A percentile compares a stretch with the other conserved stretches of the same genome.
These are phyloP conservation scores for Musca vetustissima DNA, from an alignment of 1,140 invertebrate genomes.

Conservation along the genomic window DNA sequence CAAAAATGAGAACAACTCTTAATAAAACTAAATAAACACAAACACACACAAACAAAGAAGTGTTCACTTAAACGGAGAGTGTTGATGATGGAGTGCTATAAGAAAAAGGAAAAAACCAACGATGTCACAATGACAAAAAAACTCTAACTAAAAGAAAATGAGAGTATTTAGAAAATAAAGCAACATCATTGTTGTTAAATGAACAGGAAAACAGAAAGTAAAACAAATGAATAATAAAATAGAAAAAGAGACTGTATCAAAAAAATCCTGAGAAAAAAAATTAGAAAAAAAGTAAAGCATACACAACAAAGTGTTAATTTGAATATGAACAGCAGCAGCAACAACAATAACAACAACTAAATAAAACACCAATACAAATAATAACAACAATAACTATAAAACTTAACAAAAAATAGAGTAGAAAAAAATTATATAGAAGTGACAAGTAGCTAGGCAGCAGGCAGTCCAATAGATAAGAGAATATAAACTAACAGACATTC, in stretches of 20 bases:
- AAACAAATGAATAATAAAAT: constrained; percentile 41
- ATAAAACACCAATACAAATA: no score
- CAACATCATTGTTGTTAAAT: constrained; percentile 12
- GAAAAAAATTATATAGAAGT: no score
- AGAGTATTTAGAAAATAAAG: constrained; percentile 15
- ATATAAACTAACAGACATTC: no score
- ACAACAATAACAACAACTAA: no score
- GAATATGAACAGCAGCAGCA: constrained; percentile 1
- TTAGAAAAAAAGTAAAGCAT: background rate
- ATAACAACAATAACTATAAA: background rate
- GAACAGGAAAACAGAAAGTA: constrained; percentile 6
- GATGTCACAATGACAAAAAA: background rate
- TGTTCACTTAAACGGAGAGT: no score
- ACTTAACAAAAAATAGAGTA: no score
- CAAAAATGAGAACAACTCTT: no score
- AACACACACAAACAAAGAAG: no score
- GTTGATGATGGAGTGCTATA: background rate
- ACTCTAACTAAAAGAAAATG: background rate
- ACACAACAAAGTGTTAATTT: constrained; percentile 12
- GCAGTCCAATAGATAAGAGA: no score
- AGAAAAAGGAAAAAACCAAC: background rate
- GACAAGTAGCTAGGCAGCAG: no score
- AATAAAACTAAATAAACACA: no score
- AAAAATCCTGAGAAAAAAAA: background rate
- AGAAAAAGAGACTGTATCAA: background rate